phyloP scores from a whole-genome alignment of 2,113 vertebrate species.

The Ardeotis arabs region DNA sequence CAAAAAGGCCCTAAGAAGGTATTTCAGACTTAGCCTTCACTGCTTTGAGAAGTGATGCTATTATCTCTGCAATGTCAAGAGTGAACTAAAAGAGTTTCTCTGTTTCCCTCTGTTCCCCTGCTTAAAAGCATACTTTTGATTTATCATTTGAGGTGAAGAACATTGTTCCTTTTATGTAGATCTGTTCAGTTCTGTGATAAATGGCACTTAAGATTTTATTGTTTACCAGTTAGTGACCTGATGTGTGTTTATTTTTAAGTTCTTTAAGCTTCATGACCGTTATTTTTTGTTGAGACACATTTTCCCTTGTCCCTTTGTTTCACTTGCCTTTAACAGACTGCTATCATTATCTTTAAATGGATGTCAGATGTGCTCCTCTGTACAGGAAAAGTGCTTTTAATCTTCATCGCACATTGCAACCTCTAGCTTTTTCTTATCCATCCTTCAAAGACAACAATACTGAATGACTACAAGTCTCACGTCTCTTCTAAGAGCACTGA shows the following conservation, averaged over 20 bases:
- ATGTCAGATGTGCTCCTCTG: conserved; percentile 24
- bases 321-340: conserved; percentile 3
- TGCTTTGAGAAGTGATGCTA: not conserved
- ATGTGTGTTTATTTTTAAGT: conserved; percentile 1
- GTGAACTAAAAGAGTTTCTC: not conserved
- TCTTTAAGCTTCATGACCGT: not conserved
- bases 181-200: not conserved
- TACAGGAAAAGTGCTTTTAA: conserved; percentile 36
- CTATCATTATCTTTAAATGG: conserved; percentile 48
- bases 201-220: not conserved
- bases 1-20: not conserved
- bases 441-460: conserved; percentile 44
- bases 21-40: not conserved
- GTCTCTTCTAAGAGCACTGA: conserved; percentile 28
- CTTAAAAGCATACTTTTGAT: conserved; percentile 5
- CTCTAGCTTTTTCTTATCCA: conserved; percentile 15
- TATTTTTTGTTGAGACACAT: conserved; percentile 40
- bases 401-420: conserved; percentile 44
- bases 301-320: conserved; percentile 2
- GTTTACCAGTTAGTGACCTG: not conserved
- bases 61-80: not conserved
- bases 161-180: not conserved
- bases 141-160: not conserved
- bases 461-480: not conserved
- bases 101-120: not conserved